Percentiles rank a stretch among this genome's conserved stretches.
phyloP scores from a whole-genome alignment of 2,113 vertebrate species.

The Catagonus wagneri region DNA sequence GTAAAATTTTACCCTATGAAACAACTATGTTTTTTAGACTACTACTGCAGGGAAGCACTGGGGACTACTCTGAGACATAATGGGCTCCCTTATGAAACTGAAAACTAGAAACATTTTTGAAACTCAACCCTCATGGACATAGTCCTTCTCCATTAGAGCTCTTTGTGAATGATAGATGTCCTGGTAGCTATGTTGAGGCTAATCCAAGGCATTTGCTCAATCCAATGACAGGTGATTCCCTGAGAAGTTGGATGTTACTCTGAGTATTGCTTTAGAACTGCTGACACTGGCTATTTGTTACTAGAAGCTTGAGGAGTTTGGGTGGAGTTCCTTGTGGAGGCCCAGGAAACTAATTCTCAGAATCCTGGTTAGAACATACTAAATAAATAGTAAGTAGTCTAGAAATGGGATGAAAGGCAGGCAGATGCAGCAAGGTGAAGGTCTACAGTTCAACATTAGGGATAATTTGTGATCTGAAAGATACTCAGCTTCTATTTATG shows the following conservation, averaged over 20 bases:
- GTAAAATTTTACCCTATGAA: neutral
- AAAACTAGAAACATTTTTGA: neutral
- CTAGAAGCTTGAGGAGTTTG: slow-evolving; percentile 2
- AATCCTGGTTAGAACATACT: neutral
- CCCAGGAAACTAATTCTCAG: neutral
- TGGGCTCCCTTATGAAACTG: neutral
- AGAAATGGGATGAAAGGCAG: neutral
- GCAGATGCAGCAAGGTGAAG: neutral
- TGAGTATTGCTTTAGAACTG: neutral
- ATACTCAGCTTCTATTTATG: neutral
- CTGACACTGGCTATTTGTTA: neutral
- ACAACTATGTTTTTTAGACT: neutral
- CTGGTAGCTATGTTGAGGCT: neutral
- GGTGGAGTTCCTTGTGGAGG: neutral
- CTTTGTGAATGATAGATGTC: neutral
- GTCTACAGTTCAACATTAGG: neutral
- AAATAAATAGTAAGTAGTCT: neutral
- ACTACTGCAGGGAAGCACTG: neutral
- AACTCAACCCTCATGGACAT: neutral
- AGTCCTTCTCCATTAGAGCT: neutral
- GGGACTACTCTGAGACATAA: neutral
- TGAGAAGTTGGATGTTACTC: neutral
- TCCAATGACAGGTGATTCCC: neutral
- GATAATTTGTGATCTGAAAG: neutral
- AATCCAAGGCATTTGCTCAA: neutral